Percentiles rank a stretch among this genome's conserved stretches.
These are phyloP conservation scores for Drosophila subquinaria DNA, from an alignment of 2,888 invertebrate species.

Conservation along the genomic window DNA sequence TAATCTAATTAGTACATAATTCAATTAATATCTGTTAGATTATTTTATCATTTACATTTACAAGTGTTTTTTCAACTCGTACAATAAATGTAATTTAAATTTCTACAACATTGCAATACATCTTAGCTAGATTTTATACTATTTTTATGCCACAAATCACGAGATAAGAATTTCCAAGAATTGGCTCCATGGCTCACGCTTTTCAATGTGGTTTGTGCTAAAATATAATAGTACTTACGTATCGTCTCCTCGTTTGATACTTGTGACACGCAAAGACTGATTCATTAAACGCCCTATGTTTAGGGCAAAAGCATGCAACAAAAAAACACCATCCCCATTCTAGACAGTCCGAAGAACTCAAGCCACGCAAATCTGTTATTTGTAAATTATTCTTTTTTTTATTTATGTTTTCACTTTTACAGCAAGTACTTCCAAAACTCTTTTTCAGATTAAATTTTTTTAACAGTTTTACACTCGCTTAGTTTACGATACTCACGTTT, in stretches of 20 bases:
- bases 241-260: conserved; percentile 65
- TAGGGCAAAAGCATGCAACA: conserved; percentile 39
- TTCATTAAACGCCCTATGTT: conserved; percentile 69
- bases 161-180: conserved; percentile 9
- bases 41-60: conserved; percentile 49
- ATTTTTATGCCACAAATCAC: conserved; percentile 49
- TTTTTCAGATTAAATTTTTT: conserved; percentile 28
- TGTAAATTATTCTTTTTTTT: conserved; percentile 7
- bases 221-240: conserved; percentile 48
- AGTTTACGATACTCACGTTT: conserved; percentile 57
- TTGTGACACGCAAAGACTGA: conserved; percentile 81
- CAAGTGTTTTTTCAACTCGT: conserved; percentile 23
- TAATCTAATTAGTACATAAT: conserved; percentile 36
- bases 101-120: conserved; percentile 22
- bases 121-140: conserved; percentile 63
- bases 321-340: conserved; percentile 10
- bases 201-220: conserved; percentile 37
- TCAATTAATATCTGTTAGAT: conserved; percentile 48
- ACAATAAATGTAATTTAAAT: conserved; percentile 20
- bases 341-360: conserved; percentile 12
- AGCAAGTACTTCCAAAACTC: conserved; percentile 11
- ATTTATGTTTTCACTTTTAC: conserved; percentile 1
- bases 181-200: conserved; percentile 11
- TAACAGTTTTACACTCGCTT: conserved; percentile 43
- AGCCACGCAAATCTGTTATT: conserved; percentile 9